phyloP scores from a whole-genome alignment of 2,888 invertebrate genomes.

The Liopterus haemorrhoidalis region DNA sequence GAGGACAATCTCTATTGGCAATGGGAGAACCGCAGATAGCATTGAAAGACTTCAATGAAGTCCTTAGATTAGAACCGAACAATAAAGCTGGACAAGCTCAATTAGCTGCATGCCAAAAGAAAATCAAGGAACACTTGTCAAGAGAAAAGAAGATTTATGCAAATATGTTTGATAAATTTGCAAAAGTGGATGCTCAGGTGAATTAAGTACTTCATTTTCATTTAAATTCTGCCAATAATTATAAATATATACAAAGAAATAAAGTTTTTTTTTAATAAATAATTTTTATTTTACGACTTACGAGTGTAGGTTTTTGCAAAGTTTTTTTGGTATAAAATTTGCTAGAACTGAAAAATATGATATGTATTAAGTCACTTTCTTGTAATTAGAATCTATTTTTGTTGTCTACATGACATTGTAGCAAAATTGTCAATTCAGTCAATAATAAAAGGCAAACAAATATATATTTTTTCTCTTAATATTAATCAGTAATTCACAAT shows the following conservation, averaged over 20 bases:
- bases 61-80: conserved; percentile 71
- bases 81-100: conserved; percentile 86
- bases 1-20: conserved; percentile 73
- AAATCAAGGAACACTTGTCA: conserved; percentile 67
- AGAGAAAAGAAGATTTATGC: conserved; percentile 84
- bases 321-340: conserved; percentile 6
- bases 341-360: no score
- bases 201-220: conserved; percentile 27
- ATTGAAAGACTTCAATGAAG: conserved; percentile 67
- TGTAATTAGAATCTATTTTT: no score
- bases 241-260: no score
- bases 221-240: not conserved
- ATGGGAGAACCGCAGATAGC: conserved; percentile 75
- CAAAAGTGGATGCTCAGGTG: conserved; percentile 71
- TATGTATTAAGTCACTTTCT: no score
- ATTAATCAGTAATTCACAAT: no score
- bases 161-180: conserved; percentile 94
- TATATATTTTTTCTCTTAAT: no score
- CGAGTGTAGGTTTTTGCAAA: not conserved
- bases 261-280: conserved; percentile 14
- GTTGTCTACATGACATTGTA: no score
- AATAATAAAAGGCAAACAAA: no score
- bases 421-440: no score
- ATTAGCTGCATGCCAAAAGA: conserved; percentile 62
- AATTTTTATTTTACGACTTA: conserved; percentile 12